Percentiles rank a stretch among this genome's conserved stretches.
phyloP scores from a whole-genome alignment of 2,888 invertebrate genomes.

The Pterobdella sp. region DNA sequence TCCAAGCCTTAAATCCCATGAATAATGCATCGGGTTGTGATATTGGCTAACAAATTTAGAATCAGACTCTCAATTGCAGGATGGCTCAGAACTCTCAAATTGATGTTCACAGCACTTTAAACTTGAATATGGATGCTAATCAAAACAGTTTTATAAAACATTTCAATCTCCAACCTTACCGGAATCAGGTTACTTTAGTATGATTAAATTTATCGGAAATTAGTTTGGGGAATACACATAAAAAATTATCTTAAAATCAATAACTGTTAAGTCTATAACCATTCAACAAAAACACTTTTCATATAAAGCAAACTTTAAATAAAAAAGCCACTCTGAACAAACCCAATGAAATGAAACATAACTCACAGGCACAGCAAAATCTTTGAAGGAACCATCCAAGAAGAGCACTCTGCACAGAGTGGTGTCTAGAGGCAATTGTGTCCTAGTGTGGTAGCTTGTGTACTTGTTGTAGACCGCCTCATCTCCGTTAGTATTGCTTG shows the following conservation, averaged over 20 bases:
- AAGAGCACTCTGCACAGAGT: slow-evolving; percentile 26
- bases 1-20: too few relatives aligned
- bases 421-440: neutral
- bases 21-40: too few relatives aligned
- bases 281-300: too few relatives aligned
- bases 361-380: slow-evolving; percentile 29
- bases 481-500: neutral
- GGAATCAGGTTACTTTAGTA: too few relatives aligned
- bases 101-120: too few relatives aligned
- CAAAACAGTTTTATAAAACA: too few relatives aligned
- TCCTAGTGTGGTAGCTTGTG: neutral
- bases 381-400: slow-evolving; percentile 23
- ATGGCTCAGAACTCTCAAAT: too few relatives aligned
- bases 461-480: neutral
- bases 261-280: neutral
- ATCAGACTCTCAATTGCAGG: too few relatives aligned
- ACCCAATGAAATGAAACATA: neutral
- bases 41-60: too few relatives aligned
- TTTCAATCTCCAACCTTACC: too few relatives aligned
- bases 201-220: neutral
- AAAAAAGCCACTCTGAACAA: neutral
- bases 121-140: too few relatives aligned
- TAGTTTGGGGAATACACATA: neutral
- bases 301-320: too few relatives aligned
- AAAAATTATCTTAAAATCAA: neutral